Evolutionary conservation across 2,113 vertebrate species (phyloP), one percentile per base, ranked within the genome.

Genomic region (Limanda limanda): DNA sequence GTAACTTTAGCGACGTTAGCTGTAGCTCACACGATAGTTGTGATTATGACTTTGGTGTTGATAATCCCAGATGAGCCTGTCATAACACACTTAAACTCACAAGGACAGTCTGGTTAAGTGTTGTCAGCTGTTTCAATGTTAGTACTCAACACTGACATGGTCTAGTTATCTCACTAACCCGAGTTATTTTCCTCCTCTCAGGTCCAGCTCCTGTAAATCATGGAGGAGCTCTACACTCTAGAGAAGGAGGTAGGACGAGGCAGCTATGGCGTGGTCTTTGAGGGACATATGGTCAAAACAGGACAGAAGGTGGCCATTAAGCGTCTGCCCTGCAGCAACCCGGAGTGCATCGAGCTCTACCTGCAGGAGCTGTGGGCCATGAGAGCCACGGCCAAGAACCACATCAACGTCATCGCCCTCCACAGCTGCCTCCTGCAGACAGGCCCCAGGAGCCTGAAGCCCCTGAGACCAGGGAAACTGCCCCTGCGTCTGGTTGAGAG

Each of bases 281-380:
- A 98, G 79, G 79, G 95, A 86, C 92, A 91, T 68, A 91, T 89
- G 86, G 92, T 90, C 85, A 94, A 91, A 89, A 88, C 96, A 74
- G 90, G 92, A 48, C 84, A 93, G 72, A 95, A 93, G 17, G 93
- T 97, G 91, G 97, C 97, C 1, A 95, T 98, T 77, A 98, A 98
- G 82, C 94, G 96, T 63, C 94, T 98, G 74, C 95, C 97, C 54
- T 98, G 97, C 88, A 95, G 95, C 84, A 96, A 95, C 64, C 97
- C 97, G 0, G 97, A 99, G 90, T 95, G 95, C 89, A 95, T 98
- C 69, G 97, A 98, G 88, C 94, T 98, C 83, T 97, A 97, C 67
- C 91, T 98, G 88, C 95, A 97, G 18, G 97, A 98, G 85, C 95
- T 99, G 90, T 97, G 97, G 96, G 97, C 96, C 81, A 95, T 98